These are phyloP conservation scores for Drosophila flavopinicola DNA, from an alignment of 2,888 invertebrate genomes.

Conservation along the genomic window DNA sequence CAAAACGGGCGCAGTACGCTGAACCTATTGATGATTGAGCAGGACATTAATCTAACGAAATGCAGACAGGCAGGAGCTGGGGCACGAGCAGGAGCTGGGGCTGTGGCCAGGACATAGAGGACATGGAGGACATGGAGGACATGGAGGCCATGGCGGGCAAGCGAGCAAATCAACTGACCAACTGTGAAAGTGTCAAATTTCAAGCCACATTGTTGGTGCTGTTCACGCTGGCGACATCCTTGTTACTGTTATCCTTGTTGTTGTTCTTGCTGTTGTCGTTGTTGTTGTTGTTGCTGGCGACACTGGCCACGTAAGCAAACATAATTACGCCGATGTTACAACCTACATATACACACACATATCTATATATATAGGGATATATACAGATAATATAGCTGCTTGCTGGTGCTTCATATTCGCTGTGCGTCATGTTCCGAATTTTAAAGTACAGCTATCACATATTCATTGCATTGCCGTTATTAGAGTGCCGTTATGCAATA, in stretches of 20 bases:
- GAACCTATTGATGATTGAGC: conserved; percentile 79
- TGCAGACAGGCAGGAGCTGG: conserved; percentile 63
- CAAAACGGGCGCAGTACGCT: conserved; percentile 73
- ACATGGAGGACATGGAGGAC: neutral
- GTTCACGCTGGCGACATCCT: conserved; percentile 47
- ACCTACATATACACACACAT: conserved; percentile 29
- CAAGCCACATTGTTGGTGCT: conserved; percentile 69
- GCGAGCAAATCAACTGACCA: conserved; percentile 77
- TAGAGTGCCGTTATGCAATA: conserved; percentile 16
- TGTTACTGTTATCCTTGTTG: conserved; percentile 36
- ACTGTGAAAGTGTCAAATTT: conserved; percentile 78
- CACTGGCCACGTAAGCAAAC: conserved; percentile 75
- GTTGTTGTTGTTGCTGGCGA: conserved; percentile 42
- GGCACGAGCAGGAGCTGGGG: neutral
- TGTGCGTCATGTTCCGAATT: conserved; percentile 46
- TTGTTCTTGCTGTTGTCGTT: conserved; percentile 35
- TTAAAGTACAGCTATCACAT: conserved; percentile 38
- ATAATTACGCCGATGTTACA: conserved; percentile 67
- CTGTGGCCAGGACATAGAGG: neutral
- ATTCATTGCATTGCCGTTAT: conserved; percentile 22
- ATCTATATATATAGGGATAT: neutral
- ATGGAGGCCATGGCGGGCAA: conserved; percentile 47
- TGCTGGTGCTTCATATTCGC: conserved; percentile 6
- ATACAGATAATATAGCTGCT: conserved; percentile 10
- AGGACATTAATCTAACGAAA: conserved; percentile 78